Evolutionary conservation across 2,888 invertebrate species (phyloP), one percentile per base, ranked within the genome.

Genomic region (Malthinus flaveolus): DNA sequence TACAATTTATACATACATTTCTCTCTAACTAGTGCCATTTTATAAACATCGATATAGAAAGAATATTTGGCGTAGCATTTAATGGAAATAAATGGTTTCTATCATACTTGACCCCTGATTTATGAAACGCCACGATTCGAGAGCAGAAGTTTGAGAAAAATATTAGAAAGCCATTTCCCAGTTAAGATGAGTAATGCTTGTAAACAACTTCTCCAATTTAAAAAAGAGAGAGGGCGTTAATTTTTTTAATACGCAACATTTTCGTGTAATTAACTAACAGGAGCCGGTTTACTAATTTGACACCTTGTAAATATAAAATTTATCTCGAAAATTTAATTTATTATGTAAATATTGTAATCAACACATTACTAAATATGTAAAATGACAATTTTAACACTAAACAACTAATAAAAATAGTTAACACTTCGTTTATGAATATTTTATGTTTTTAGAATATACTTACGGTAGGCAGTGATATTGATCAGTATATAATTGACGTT

Each of bases 71-170:
- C 51, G 57, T 52, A 57, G 52, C 51, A 48, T 57, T n/a, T 57
- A 57, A 57, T 57, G 48, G 57, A 57, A 52, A 57, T 49, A 52
- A 57, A 57, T 57, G 48, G 56, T 32, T 47, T 57, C 48, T 57
- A 57, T 57, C 52, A 52, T 57, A 52, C 52, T 52, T 57, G 57
- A 57, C 57, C 57, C 48, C 44, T 57, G 52, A 57, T 57, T 57
- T 57, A 57, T 57, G 51, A 39, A 49, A 48, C 44, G 47, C 57
- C 48, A 48, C 52, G 49, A 57, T 52, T 52, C 52, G 44, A 48
- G 48, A 52, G 47, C 49, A 57, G 35, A 48, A 57, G 47, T 47
- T 51, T 47, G 39, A 39, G 56, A 51, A 52, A 52, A 57, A 57
- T 57, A 57, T 57, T 52, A 42, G 48, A 52, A 52, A 42, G 51